These are phyloP conservation scores for Poecilia picta DNA, from an alignment of 2,797 vertebrate species.

Conservation along the genomic window DNA sequence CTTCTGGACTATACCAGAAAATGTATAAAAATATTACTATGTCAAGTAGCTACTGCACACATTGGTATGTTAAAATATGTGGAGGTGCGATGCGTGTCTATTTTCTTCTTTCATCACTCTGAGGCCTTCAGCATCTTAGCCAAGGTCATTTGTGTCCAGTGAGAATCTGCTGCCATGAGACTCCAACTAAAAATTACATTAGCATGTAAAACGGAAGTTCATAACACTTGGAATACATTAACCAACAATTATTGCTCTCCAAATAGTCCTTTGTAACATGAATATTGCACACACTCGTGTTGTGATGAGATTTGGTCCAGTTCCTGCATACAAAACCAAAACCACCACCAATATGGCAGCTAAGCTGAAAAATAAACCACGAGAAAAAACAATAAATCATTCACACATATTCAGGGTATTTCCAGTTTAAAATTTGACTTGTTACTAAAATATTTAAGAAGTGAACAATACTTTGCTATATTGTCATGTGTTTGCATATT, in stretches of 20 bases:
- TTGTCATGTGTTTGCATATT: neutral
- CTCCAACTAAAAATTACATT: neutral
- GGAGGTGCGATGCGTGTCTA: neutral
- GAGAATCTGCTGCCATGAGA: neutral
- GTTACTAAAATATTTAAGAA: neutral
- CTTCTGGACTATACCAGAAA: neutral
- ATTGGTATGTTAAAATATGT: neutral
- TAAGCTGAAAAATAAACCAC: neutral
- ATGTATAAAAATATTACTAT: neutral
- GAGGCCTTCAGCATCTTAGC: neutral
- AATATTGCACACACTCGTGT: neutral
- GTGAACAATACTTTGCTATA: neutral
- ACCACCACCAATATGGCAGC: neutral
- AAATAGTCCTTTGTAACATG: neutral
- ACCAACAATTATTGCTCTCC: neutral
- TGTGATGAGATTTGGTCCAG: neutral
- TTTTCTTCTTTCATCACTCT: neutral
- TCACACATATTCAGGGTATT: neutral
- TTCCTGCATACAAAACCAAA: neutral
- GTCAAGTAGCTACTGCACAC: neutral
- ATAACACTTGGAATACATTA: neutral
- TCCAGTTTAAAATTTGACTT: neutral
- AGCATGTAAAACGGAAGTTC: neutral
- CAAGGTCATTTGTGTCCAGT: neutral
- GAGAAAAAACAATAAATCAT: neutral